Percentiles rank a stretch among this genome's conserved stretches.
phyloP scores from a whole-genome alignment of 2,797 vertebrate genomes.

The Pagetopsis macropterus region DNA sequence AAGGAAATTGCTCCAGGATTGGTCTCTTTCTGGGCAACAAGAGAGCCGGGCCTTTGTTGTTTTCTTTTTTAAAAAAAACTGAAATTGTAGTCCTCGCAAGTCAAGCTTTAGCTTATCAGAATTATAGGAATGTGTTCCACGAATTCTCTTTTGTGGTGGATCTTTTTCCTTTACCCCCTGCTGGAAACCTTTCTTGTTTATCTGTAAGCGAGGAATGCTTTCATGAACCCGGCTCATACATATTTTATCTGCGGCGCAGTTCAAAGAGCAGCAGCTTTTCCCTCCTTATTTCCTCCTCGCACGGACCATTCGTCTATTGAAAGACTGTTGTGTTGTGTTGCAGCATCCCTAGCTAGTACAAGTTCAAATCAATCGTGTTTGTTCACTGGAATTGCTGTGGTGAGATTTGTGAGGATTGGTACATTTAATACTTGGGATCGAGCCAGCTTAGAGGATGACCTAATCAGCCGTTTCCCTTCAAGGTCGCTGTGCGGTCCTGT shows the following conservation, averaged over 20 bases:
- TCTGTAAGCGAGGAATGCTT: slow-evolving; percentile 25
- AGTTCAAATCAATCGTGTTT: slow-evolving; percentile 74
- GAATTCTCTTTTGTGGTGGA: slow-evolving; percentile 35
- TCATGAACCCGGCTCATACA: slow-evolving; percentile 14
- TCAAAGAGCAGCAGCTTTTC: slow-evolving; percentile 48
- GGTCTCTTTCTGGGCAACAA: slow-evolving; percentile 43
- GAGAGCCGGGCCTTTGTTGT: slow-evolving; percentile 35
- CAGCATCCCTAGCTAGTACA: slow-evolving; percentile 53
- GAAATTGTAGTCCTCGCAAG: slow-evolving; percentile 41
- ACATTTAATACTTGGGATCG: slow-evolving; percentile 70
- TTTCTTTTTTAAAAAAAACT: slow-evolving; percentile 16
- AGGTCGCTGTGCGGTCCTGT: slow-evolving; percentile 59
- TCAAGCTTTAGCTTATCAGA: slow-evolving; percentile 51
- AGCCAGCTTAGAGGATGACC: slow-evolving; percentile 78
- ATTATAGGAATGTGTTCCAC: slow-evolving; percentile 48
- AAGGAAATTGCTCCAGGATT: slow-evolving; percentile 47
- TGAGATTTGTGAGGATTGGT: slow-evolving; percentile 71
- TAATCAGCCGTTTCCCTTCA: slow-evolving; percentile 79
- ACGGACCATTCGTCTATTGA: slow-evolving; percentile 64
- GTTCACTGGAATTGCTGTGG: slow-evolving; percentile 67
- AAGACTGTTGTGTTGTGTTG: slow-evolving; percentile 45
- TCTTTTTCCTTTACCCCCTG: slow-evolving; percentile 30
- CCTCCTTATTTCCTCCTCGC: slow-evolving; percentile 42
- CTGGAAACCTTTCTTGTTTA: slow-evolving; percentile 30
- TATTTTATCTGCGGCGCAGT: slow-evolving; percentile 35